Evolutionary conservation across 2,888 invertebrate genomes (phyloP).

Genomic region (Ormyrus labotus): DNA sequence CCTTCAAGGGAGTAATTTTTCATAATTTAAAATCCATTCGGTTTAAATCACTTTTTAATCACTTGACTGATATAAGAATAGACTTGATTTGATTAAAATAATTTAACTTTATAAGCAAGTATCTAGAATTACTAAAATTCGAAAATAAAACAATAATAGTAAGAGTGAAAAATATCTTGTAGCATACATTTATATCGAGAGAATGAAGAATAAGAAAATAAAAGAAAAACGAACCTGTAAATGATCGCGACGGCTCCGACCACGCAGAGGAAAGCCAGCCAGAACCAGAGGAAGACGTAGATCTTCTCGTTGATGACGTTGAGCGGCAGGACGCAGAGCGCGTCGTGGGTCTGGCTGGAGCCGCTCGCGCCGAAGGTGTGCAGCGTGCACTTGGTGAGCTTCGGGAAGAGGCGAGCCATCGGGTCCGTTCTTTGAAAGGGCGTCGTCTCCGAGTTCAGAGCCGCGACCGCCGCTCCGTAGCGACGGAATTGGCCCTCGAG

Average conservation of each 20-base stretch:
- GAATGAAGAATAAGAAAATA: background rate
- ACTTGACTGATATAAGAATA: no score
- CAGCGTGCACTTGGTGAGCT: slow-evolving; percentile 82
- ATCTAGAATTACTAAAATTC: no score
- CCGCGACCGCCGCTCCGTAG: slow-evolving; percentile 80
- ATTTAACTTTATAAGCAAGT: no score
- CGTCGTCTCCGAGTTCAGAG: slow-evolving; percentile 70
- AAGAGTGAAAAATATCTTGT: no score
- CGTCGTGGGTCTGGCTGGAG: slow-evolving; percentile 80
- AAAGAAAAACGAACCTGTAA: slow-evolving; percentile 77
- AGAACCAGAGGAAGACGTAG: slow-evolving; percentile 96
- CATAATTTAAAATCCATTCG: no score
- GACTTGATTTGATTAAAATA: no score
- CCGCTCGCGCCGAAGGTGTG: slow-evolving; percentile 81
- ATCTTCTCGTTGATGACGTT: slow-evolving; percentile 98
- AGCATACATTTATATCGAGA: no score
- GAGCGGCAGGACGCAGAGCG: slow-evolving; percentile 92
- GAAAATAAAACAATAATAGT: no score
- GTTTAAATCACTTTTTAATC: no score
- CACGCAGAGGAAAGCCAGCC: slow-evolving; percentile 91
- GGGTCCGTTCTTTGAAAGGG: slow-evolving; percentile 79
- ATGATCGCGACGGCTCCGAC: slow-evolving; percentile 81
- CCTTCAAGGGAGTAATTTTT: no score
- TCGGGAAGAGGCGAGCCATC: slow-evolving; percentile 84
- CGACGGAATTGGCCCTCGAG: slow-evolving; percentile 80